phyloP scores from a whole-genome alignment of 2,797 vertebrate species.

The Parambassis ranga region DNA sequence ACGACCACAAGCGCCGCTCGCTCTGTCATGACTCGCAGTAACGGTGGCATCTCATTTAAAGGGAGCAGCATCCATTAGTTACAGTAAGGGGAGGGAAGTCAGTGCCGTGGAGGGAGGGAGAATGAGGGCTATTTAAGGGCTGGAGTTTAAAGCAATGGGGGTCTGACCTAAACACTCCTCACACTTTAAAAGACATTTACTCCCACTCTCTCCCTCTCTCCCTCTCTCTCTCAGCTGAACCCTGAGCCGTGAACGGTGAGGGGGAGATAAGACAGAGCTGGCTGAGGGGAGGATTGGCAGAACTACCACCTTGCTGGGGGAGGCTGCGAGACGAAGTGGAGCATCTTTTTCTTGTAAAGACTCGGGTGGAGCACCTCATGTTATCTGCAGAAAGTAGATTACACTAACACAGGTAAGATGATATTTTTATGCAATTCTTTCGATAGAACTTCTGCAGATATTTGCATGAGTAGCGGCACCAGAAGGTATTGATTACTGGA shows the following conservation, averaged over 20 bases:
- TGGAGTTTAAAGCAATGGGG: constrained; percentile 67
- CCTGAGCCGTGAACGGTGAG: constrained; percentile 46
- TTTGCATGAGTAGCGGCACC: background rate
- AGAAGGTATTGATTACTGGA: constrained; percentile 21
- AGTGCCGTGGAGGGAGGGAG: constrained; percentile 34
- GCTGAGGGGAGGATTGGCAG: constrained; percentile 47
- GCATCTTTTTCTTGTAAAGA: constrained; percentile 39
- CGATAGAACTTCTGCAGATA: background rate
- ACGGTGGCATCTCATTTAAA: constrained; percentile 74
- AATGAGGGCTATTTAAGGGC: constrained; percentile 73
- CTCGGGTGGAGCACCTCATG: background rate
- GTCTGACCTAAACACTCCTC: constrained; percentile 75
- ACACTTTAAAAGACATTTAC: constrained; percentile 71
- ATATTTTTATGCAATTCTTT: background rate
- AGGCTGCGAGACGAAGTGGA: constrained; percentile 19
- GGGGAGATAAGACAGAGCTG: constrained; percentile 57
- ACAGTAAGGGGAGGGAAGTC: constrained; percentile 54
- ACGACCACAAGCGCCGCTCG: constrained; percentile 43
- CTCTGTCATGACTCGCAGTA: constrained; percentile 61
- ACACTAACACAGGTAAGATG: constrained; percentile 42
- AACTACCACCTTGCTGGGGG: constrained; percentile 59
- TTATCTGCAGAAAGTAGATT: constrained; percentile 14
- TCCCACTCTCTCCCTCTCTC: constrained; percentile 46
- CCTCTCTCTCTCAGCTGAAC: constrained; percentile 42
- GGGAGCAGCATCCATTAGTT: constrained; percentile 70